Evolutionary conservation across 1,140 invertebrate species (phyloP).

Genomic region (Lanistes nyassanus): DNA sequence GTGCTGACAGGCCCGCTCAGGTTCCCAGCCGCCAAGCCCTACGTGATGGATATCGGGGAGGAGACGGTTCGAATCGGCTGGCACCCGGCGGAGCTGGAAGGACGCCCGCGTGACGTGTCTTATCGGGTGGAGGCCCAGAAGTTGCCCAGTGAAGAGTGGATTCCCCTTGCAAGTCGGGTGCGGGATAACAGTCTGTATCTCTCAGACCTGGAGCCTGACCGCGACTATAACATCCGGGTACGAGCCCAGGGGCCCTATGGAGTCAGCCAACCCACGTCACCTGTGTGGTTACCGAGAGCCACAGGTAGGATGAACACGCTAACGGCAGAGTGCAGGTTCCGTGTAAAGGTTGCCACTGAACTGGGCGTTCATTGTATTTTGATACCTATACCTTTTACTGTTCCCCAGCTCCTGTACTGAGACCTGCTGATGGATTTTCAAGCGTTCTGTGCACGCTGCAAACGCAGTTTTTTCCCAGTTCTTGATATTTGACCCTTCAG

Average conservation of each 20-base stretch:
- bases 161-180: conserved; percentile 49
- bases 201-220: conserved; percentile 47
- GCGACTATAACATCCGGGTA: conserved; percentile 59
- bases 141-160: conserved; percentile 56
- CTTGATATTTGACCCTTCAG: too few species aligned
- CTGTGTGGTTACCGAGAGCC: conserved; percentile 58
- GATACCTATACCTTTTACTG: too few species aligned
- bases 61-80: conserved; percentile 57
- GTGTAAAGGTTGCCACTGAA: too few species aligned
- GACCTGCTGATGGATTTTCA: too few species aligned
- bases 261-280: conserved; percentile 55
- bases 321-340: too few species aligned
- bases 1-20: conserved; percentile 43
- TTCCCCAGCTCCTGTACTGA: too few species aligned
- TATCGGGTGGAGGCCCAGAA: conserved; percentile 59
- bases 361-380: too few species aligned
- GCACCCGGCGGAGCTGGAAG: conserved; percentile 46
- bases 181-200: conserved; percentile 52
- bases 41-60: conserved; percentile 56
- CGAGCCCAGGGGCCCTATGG: conserved; percentile 61
- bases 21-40: conserved; percentile 52
- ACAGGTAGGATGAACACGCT: too few species aligned
- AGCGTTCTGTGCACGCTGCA: too few species aligned
- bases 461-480: too few species aligned
- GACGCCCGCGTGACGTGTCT: conserved; percentile 36